Evolutionary conservation across 2,888 invertebrate genomes (phyloP), one percentile per base, ranked within the genome.

Genomic region (Melangyna quadrimaculata): DNA sequence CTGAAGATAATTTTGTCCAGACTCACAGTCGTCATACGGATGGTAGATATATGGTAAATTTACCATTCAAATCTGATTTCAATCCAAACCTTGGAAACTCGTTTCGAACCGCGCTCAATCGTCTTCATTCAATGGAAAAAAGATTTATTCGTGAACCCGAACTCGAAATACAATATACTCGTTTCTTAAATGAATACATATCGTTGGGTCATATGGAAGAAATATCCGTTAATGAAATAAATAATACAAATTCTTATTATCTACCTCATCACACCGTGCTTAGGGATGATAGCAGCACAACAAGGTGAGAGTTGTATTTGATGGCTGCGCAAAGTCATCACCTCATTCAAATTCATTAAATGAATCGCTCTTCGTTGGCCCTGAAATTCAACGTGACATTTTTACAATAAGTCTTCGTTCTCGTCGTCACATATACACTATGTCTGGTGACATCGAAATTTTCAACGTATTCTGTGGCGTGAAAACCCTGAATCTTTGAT

Each of bases 141-240:
- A 73, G 70, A 63, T 83, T 83, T 55, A 37, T 61, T 55, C 43
- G 43, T 8, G 67, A 77, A 40, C 40, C 65, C 12, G 22, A 65
- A 29, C 57, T 70, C 17, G 59, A 29, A 14, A 10, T 7, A 19
- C 55, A 40, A 10, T 78, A 82, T 17, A 6, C 57, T 37, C 37
- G 37, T 29, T 82, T 78, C 72, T 61, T 82, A 32, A 37, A 40
- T 12, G 82, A 82, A 59, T 78, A 73, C 19, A 19, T 78, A 10
- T 63, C 51, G 22, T 43, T 57, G 9, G 78, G 29, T n/a, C 72
- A 78, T 14, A 82, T 82, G 82, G n/a, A n/a, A n/a, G 72, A 73
- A 9, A 61, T 82, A 8, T 27, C 77, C 35, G 1, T 55, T 12
- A 35, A 43, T 14, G 29, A 73, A 27, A 63, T 71, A 32, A 40